These are phyloP conservation scores for Sprattus sprattus DNA, from an alignment of 2,113 vertebrate genomes.

Conservation along the genomic window DNA sequence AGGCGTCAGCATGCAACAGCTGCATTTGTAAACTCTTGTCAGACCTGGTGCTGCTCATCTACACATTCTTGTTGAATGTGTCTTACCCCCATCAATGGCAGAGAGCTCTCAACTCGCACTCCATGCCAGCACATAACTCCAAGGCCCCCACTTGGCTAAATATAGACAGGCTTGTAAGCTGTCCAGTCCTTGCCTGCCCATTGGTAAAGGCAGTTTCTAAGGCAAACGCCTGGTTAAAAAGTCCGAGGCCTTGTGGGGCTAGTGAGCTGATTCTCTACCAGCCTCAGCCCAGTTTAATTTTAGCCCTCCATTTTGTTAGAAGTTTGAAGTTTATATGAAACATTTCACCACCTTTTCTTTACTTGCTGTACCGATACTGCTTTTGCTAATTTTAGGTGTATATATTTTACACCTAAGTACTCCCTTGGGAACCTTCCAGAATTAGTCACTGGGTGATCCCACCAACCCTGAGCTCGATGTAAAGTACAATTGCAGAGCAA, in stretches of 20 bases:
- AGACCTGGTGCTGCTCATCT: constrained; percentile 53
- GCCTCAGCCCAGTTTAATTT: not conserved
- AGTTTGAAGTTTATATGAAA: not conserved
- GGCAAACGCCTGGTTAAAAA: not conserved
- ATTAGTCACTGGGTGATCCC: constrained; percentile 41
- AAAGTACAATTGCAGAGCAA: constrained; percentile 72
- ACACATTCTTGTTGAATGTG: constrained; percentile 56
- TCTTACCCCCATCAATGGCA: constrained; percentile 67
- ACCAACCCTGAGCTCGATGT: constrained; percentile 56
- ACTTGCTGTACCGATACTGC: not conserved
- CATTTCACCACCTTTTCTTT: not conserved
- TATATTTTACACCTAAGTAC: constrained; percentile 13
- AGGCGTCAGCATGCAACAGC: constrained; percentile 36
- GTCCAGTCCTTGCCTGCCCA: constrained; percentile 60
- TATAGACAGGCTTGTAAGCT: constrained; percentile 67
- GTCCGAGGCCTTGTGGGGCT: not conserved
- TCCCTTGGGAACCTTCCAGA: constrained; percentile 49
- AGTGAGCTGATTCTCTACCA: not conserved
- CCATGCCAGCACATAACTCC: constrained; percentile 72
- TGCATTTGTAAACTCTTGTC: constrained; percentile 49
- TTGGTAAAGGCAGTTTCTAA: not conserved
- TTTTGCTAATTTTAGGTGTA: not conserved
- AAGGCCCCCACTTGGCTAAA: constrained; percentile 73
- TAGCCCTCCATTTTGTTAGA: not conserved
- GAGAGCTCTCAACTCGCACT: constrained; percentile 60